Conservation (phyloP, 2,113 vertebrate species). For the Actinemys pallida region DNA sequence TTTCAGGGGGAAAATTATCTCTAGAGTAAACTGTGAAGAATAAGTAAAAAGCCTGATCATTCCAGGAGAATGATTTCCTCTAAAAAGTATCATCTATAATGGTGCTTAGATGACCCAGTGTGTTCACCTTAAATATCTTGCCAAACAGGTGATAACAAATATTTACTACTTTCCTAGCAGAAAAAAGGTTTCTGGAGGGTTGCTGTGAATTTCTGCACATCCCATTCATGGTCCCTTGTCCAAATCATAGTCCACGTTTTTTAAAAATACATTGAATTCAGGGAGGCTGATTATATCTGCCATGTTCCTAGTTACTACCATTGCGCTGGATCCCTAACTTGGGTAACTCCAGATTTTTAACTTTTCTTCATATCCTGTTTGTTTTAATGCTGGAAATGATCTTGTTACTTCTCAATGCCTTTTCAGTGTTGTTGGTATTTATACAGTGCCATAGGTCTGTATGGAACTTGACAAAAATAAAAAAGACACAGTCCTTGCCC, state of each 20-base stretch:
- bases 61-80: constrained; percentile 35
- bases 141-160: constrained; percentile 38
- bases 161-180: constrained; percentile 45
- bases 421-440: neutral
- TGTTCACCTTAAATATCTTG: constrained; percentile 36
- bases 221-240: neutral
- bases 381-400: neutral
- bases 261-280: neutral
- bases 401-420: neutral
- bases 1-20: constrained; percentile 13
- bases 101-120: constrained; percentile 34
- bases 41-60: constrained; percentile 30
- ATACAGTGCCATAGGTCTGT: neutral
- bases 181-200: constrained; percentile 42
- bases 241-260: constrained; percentile 21
- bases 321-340: neutral
- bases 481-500: neutral
- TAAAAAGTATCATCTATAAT: constrained; percentile 43
- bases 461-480: neutral
- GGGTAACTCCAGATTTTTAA: constrained; percentile 18
- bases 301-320: neutral
- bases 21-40: constrained; percentile 46
- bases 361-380: neutral
- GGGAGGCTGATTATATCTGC: constrained; percentile 22
- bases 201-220: neutral